A percentile compares a stretch with the other conserved stretches of the same genome.
Evolutionary conservation across 2,113 vertebrate species (phyloP).

Genomic region (Delphinapterus leucas): DNA sequence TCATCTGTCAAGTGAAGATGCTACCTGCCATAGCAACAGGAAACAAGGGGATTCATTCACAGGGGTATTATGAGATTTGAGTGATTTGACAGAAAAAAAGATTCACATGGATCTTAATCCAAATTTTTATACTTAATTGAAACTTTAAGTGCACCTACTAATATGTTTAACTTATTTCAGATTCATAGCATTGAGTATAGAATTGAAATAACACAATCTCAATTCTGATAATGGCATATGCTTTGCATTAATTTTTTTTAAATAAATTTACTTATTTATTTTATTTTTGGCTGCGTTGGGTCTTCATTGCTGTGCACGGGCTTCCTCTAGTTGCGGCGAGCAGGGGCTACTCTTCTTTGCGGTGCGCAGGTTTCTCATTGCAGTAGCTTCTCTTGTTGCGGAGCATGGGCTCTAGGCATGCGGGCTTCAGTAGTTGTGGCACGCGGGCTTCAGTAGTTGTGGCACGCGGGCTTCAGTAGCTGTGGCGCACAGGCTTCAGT

Average conservation of each 20-base stretch:
- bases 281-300: too few species aligned
- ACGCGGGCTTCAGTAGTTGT: too few species aligned
- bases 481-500: too few species aligned
- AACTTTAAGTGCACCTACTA: background rate
- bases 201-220: background rate
- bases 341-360: too few species aligned
- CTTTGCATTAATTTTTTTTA: background rate
- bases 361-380: too few species aligned
- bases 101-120: background rate
- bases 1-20: background rate
- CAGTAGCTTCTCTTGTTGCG: too few species aligned
- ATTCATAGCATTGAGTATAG: background rate
- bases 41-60: background rate
- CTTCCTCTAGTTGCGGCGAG: too few species aligned
- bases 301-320: too few species aligned
- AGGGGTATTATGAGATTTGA: background rate
- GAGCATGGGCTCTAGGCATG: too few species aligned
- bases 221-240: background rate
- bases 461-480: too few species aligned
- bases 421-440: too few species aligned
- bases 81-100: background rate
- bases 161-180: background rate
- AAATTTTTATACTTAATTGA: background rate
- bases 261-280: too few species aligned
- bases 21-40: background rate